Conservation (phyloP, 2,888 invertebrate genomes). For the Andrena chrysosceles region DNA sequence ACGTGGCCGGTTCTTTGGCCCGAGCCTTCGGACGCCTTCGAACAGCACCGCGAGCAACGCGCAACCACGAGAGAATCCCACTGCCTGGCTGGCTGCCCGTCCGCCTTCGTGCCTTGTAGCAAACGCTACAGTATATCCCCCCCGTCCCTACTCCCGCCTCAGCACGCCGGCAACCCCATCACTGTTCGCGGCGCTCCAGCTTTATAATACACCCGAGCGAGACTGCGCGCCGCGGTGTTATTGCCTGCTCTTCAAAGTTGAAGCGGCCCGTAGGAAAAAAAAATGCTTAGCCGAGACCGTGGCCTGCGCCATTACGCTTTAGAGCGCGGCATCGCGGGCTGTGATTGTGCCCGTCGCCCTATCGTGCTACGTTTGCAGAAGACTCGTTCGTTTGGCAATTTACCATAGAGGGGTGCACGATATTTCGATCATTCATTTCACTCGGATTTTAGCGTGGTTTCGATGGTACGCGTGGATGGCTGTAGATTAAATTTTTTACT, state of each 20-base stretch:
- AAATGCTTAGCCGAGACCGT: not conserved
- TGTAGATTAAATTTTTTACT: too few relatives aligned
- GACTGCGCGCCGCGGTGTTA: slow-evolving; percentile 7
- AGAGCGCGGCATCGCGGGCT: not conserved
- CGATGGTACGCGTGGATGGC: too few relatives aligned
- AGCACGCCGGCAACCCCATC: too few relatives aligned
- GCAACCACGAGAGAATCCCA: too few relatives aligned
- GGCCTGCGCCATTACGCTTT: not conserved
- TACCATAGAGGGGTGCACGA: not conserved
- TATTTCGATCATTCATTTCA: not conserved
- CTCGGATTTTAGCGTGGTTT: not conserved
- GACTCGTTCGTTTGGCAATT: not conserved
- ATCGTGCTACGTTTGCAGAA: not conserved
- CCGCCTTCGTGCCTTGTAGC: slow-evolving; percentile 17
- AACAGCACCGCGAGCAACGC: slow-evolving; percentile 50
- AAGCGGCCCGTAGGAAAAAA: slow-evolving; percentile 1
- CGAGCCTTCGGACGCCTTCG: slow-evolving; percentile 65
- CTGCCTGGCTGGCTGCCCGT: too few relatives aligned
- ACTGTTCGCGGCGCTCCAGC: not conserved
- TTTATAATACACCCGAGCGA: slow-evolving; percentile 15
- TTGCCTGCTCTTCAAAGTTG: slow-evolving; percentile 15
- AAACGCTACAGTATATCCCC: not conserved
- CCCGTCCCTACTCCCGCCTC: not conserved
- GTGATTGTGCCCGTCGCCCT: not conserved
- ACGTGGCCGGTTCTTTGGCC: slow-evolving; percentile 69